Evolutionary conservation across 2,888 invertebrate genomes (phyloP), one percentile per base, ranked within the genome.

Genomic region (Torymus tubicola): DNA sequence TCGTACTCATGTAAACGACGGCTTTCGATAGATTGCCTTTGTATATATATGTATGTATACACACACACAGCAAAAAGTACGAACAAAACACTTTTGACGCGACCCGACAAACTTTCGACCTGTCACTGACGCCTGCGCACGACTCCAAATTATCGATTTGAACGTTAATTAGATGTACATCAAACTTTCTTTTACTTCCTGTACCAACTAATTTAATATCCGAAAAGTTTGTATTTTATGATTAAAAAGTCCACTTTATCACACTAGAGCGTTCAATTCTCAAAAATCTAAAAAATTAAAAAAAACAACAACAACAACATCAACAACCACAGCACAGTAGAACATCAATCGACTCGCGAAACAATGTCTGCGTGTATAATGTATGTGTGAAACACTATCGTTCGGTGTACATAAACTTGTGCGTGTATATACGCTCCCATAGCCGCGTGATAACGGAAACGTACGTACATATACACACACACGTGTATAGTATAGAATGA

Each of bases 151-250:
- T 71, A 60, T 69, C 31, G 18, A 69, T 63, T n/a, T 3, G 11
- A 65, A 78, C 71, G 58, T 71, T 58, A 70, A 71, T 71, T 71
- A 65, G 58, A 14, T 24, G 50, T 8, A 11, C 21, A n/a, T 52
- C 50, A 57, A 16, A 16, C 14, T 12, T 24, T 21, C 57, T 21
- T 1, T 21, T 21, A 2, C 21, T 21, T 21, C 21, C 2, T 21
- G 21, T 21, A 21, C 21, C 2, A 24, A n/a, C 2, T 53, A 61
- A 72, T 72, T 72, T 3, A 72, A 72, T 52, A 21, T 24, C 13
- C 42, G 0, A 14, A 70, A 77, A 42, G 8, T 58, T 52, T 12
- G 13, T 11, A 14, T 18, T 24, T 53, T 53, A 71, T 24, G n/a
- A 21, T 63, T 11, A 11, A 18, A 61, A 14, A 53, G 13, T 58